Percentiles rank a stretch among this genome's conserved stretches.
phyloP scores from a whole-genome alignment of 2,797 vertebrate species.

The Picus viridis region DNA sequence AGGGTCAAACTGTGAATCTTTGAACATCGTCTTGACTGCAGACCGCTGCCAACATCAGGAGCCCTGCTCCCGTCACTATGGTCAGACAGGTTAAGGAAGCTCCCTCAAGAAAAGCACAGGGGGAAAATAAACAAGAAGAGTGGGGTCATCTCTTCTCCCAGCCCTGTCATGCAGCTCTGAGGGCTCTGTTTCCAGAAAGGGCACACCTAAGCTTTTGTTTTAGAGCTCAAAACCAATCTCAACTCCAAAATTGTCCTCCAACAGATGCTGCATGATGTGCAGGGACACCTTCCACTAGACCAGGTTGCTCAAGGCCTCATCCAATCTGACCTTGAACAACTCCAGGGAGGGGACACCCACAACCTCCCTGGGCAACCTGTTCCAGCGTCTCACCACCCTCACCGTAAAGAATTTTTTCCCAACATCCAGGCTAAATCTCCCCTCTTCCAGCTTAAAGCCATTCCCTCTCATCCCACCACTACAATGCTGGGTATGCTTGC shows the following conservation, averaged over 20 bases:
- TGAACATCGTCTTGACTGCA: not conserved
- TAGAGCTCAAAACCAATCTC: not conserved
- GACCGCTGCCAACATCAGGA: not conserved
- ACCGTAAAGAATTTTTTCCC: too few relatives aligned
- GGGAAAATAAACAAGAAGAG: rapidly evolving
- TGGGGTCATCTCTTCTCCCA: not conserved
- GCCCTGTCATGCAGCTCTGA: not conserved
- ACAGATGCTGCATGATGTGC: rapidly evolving
- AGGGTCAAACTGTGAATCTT: not conserved
- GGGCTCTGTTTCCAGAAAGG: not conserved
- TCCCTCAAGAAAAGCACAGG: rapidly evolving
- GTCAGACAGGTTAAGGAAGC: rapidly evolving
- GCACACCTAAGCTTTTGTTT: not conserved
- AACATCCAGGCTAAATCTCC: too few relatives aligned
- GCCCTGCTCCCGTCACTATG: not conserved
- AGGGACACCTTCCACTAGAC: too few relatives aligned
- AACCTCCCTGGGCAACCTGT: too few relatives aligned
- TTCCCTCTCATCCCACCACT: too few relatives aligned
- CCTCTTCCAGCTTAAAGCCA: too few relatives aligned
- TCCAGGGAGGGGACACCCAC: too few relatives aligned
- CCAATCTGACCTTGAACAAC: too few relatives aligned
- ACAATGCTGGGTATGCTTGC: rapidly evolving
- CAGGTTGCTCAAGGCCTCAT: too few relatives aligned
- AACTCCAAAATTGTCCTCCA: rapidly evolving
- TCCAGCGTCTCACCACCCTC: too few relatives aligned